Conservation (phyloP, 2,888 invertebrate species). For the Eilema griseolum region DNA sequence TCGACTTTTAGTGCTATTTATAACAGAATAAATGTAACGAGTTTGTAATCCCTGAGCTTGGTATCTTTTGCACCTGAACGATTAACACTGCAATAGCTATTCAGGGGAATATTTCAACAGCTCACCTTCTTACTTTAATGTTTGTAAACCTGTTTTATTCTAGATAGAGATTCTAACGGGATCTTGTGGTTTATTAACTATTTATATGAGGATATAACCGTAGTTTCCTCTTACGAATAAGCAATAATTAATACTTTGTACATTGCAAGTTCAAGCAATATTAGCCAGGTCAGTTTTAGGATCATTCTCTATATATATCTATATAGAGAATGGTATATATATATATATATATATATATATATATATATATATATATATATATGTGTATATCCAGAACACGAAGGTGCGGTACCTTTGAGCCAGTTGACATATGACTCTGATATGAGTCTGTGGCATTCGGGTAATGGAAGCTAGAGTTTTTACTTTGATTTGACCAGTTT, state of each 20-base stretch:
- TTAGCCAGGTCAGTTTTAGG: no score
- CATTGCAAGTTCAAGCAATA: no score
- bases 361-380: no score
- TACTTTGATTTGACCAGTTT: no score
- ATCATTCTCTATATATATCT: no score
- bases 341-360: no score
- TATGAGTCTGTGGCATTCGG: no score
- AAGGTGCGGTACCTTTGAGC: no score
- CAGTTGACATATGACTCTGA: no score
- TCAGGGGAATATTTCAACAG: conserved; percentile 4
- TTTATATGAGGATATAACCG: neutral
- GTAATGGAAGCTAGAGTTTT: no score
- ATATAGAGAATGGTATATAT: no score
- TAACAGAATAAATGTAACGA: neutral
- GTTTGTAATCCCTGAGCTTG: neutral
- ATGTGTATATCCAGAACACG: no score
- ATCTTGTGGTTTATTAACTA: neutral
- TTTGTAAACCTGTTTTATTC: neutral
- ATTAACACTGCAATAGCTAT: neutral
- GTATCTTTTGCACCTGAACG: neutral
- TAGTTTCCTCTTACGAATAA: neutral
- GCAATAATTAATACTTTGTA: neutral
- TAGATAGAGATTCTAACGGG: neutral
- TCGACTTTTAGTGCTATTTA: neutral
- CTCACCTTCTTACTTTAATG: neutral